phyloP scores from a whole-genome alignment of 2,888 invertebrate genomes.

The Heliconius aoede region DNA sequence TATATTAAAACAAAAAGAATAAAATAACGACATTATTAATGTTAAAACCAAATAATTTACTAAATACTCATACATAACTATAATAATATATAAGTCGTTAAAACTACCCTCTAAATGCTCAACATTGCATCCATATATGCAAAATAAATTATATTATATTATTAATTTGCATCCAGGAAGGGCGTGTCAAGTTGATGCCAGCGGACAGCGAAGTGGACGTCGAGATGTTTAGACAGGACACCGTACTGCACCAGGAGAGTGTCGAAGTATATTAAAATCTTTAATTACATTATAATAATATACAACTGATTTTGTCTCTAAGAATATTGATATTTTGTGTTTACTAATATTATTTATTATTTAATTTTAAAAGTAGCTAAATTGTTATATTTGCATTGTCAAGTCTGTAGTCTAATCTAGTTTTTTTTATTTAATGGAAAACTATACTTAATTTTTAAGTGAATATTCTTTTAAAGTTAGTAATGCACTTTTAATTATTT shows the following conservation, averaged over 20 bases:
- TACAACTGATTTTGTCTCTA: too few species aligned
- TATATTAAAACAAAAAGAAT: too few species aligned
- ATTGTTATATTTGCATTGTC: not conserved
- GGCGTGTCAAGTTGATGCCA: conserved; percentile 83
- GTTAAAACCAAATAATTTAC: not conserved
- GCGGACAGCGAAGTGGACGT: conserved; percentile 89
- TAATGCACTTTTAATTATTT: conserved; percentile 4
- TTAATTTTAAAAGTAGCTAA: not conserved
- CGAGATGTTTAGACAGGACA: conserved; percentile 88
- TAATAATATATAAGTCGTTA: not conserved
- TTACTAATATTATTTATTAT: not conserved
- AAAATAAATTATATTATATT: not conserved
- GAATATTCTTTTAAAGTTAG: not conserved
- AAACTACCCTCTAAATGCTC: not conserved
- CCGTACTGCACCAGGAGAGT: conserved; percentile 83
- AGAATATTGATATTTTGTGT: not conserved
- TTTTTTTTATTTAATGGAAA: conserved; percentile 5
- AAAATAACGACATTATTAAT: too few species aligned
- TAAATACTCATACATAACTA: not conserved
- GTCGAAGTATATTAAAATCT: conserved; percentile 74
- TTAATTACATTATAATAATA: not conserved
- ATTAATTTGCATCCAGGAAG: conserved; percentile 61
- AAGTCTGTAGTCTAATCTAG: not conserved
- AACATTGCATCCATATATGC: not conserved
- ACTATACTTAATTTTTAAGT: not conserved